A percentile compares a stretch with the other conserved stretches of the same genome.
phyloP scores from a whole-genome alignment of 2,888 invertebrate species.

The Apamea monoglypha region DNA sequence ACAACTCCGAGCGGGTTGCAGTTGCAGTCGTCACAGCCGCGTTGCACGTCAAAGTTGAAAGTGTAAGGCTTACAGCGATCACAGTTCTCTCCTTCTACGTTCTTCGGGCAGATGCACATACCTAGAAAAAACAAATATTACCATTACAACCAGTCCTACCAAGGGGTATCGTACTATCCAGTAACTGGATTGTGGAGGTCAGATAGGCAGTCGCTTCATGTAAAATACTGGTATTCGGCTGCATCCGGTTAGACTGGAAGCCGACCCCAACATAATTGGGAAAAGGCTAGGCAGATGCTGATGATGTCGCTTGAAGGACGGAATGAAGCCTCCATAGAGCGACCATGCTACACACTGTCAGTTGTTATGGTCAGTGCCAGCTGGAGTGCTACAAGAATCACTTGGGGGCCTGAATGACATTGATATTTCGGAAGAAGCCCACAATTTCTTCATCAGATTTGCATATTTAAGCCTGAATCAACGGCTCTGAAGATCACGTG shows the following conservation, averaged over 20 bases:
- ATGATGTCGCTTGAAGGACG: not conserved
- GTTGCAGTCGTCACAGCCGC: constrained; percentile 98
- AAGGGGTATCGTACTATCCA: too few species aligned
- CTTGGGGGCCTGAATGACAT: not conserved
- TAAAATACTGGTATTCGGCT: too few species aligned
- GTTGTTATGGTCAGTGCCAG: not conserved
- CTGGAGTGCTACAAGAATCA: not conserved
- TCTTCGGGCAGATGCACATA: constrained; percentile 97
- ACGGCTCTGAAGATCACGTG: not conserved
- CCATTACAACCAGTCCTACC: too few species aligned
- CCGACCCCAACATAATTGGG: too few species aligned
- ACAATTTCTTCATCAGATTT: not conserved
- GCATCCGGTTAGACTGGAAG: too few species aligned
- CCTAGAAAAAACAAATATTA: constrained; percentile 81
- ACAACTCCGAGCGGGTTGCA: constrained; percentile 96
- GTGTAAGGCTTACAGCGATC: constrained; percentile 97
- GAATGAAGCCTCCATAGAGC: not conserved
- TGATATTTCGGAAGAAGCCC: not conserved
- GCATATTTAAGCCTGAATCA: not conserved
- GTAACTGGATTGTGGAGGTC: too few species aligned
- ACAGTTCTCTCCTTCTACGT: constrained; percentile 97
- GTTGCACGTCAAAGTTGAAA: constrained; percentile 97
- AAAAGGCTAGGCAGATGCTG: too few species aligned
- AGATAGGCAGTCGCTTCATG: too few species aligned
- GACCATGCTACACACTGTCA: not conserved